Evolutionary conservation across 2,888 invertebrate genomes (phyloP), one percentile per base, ranked within the genome.

Genomic region (Cantharis rufa): DNA sequence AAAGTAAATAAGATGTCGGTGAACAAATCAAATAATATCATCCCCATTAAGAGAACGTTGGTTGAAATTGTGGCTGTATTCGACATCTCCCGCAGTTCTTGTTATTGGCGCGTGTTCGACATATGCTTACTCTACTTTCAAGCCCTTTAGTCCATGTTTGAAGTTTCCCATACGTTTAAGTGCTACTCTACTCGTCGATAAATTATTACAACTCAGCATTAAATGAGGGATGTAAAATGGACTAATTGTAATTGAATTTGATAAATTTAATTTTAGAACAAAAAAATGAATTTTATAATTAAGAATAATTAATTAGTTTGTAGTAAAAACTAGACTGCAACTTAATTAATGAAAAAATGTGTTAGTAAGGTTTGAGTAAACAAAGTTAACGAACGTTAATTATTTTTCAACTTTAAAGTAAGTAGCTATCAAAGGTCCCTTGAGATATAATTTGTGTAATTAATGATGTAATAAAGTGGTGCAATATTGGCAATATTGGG

Each of bases 401-500:
- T 66, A 66, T 66, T 66, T 66, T 66, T 66, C 64, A 16, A 66
- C 64, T 66, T 66, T 66, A 63, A 69, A 69, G 63, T 69, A 48
- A 48, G 63, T 76, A 78, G 74, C 71, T 70, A 69, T 72, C 70
- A 77, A 76, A 78, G 71, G 70, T 85, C 86, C 84, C 86, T 77
- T 24, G 84, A 80, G 86, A 85, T 84, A 84, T 86, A 86, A 87
- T 86, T 86, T 86, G 84, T 83, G 84, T 86, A 87, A 88, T 88
- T 87, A 88, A 87, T 87, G 87, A 87, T 85, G 86, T 87, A 87
- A 87, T 87, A 88, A 87, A 88, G 87, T 87, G 87, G 88, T 87
- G 87, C 85, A 87, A 87, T 87, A 87, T 87, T 86, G 87, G 86
- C 87, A 84, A 83, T 85, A 85, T 86, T 85, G 84, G 84, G 87